Evolutionary conservation across 2,113 vertebrate genomes (phyloP).

Genomic region (Sceloporus tristichus): DNA sequence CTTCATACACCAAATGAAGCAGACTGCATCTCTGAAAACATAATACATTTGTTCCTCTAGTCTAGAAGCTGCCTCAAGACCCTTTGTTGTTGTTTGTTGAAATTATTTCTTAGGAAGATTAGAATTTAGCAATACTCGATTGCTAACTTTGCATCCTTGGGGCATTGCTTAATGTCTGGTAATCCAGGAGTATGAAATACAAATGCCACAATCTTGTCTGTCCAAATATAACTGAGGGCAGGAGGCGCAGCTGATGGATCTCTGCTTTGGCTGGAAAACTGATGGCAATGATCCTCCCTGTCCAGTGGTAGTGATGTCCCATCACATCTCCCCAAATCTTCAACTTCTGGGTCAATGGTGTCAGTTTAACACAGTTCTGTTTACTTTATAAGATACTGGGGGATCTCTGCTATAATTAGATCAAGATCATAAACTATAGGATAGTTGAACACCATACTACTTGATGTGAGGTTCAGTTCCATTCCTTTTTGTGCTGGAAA

Average conservation of each 20-base stretch:
- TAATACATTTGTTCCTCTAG: neutral
- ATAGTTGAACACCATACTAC: constrained; percentile 36
- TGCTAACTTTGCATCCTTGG: neutral
- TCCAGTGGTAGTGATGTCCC: neutral
- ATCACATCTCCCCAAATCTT: neutral
- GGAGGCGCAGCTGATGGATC: no score
- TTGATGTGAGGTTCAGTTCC: neutral
- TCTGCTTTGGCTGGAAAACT: no score
- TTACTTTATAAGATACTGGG: neutral
- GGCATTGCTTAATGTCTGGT: no score
- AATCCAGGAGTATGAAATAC: no score
- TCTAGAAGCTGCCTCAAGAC: neutral
- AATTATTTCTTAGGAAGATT: neutral
- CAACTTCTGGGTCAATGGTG: neutral
- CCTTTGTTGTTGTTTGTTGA: neutral
- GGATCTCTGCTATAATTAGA: constrained; percentile 10
- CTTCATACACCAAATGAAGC: neutral
- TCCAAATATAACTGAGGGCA: no score
- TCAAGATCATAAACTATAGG: constrained; percentile 8
- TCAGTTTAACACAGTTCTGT: neutral
- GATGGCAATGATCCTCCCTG: no score
- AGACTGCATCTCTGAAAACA: neutral
- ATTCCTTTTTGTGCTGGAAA: no score
- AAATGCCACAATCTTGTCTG: no score
- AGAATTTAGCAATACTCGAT: neutral